Percentiles rank a stretch among this genome's conserved stretches.
phyloP scores from a whole-genome alignment of 2,888 invertebrate genomes.

The Perizoma affinitatum region DNA sequence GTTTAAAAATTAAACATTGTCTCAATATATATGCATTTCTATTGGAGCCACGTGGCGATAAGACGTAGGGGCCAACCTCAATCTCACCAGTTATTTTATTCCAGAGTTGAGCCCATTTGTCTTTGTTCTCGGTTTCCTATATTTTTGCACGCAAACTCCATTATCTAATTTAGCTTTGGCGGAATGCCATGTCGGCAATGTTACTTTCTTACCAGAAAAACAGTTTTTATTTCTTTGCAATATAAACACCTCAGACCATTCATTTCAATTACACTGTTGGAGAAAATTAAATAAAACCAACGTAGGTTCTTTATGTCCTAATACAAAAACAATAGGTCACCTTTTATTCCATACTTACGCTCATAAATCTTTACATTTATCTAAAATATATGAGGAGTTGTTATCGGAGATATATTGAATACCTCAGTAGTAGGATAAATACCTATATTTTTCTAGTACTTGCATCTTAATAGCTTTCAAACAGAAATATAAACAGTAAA shows the following conservation, averaged over 20 bases:
- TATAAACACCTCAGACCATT: slow-evolving; percentile 74
- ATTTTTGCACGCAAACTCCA: slow-evolving; percentile 85
- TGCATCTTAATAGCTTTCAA: too few species aligned
- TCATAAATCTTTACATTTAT: too few species aligned
- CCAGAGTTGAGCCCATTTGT: slow-evolving; percentile 80
- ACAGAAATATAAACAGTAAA: too few species aligned
- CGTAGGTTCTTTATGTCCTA: slow-evolving; percentile 4
- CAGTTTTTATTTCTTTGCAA: slow-evolving; percentile 76
- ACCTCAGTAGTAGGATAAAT: too few species aligned
- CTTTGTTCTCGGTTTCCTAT: slow-evolving; percentile 84
- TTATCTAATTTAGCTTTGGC: slow-evolving; percentile 85
- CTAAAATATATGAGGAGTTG: too few species aligned
- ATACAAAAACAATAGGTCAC: slow-evolving; percentile 4
- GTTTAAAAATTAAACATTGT: not conserved
- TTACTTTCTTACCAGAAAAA: slow-evolving; percentile 76
- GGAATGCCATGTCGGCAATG: slow-evolving; percentile 80
- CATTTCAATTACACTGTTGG: slow-evolving; percentile 67
- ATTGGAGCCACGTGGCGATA: slow-evolving; percentile 51
- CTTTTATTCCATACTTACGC: not conserved
- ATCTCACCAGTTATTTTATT: slow-evolving; percentile 77
- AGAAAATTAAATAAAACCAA: slow-evolving; percentile 49
- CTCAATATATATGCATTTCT: slow-evolving; percentile 7
- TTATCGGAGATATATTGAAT: too few species aligned
- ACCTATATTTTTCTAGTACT: too few species aligned
- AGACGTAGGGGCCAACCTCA: slow-evolving; percentile 59